phyloP scores from a whole-genome alignment of 1,140 invertebrate genomes.

The Orchestia grillus region DNA sequence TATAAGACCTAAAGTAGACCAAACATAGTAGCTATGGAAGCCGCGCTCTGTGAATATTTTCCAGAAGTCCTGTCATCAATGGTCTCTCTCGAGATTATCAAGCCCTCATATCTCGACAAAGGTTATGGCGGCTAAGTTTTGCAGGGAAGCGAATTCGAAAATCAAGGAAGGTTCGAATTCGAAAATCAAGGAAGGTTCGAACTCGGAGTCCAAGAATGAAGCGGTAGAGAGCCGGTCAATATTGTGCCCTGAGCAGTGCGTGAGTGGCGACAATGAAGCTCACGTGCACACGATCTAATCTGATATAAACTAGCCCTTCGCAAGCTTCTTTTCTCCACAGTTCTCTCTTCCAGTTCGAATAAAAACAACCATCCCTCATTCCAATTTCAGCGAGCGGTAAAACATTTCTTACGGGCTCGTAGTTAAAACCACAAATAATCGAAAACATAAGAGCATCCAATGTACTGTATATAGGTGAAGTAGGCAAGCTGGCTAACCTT shows the following conservation, averaged over 20 bases:
- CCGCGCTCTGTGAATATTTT: not conserved
- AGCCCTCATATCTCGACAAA: not conserved
- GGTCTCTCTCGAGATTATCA: not conserved
- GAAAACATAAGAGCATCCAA: not conserved
- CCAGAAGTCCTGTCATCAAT: not conserved
- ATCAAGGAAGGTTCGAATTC: not conserved
- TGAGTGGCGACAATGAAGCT: conserved; percentile 2
- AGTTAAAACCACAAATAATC: not conserved
- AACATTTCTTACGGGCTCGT: not conserved
- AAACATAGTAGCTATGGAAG: not conserved
- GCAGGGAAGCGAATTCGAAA: not conserved
- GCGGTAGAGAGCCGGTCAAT: not conserved
- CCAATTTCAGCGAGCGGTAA: not conserved
- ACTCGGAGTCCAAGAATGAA: conserved; percentile 9
- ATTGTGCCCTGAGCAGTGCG: conserved; percentile 36
- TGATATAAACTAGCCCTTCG: conserved; percentile 1
- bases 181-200: not conserved
- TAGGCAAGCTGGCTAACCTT: not conserved
- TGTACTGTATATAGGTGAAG: too few relatives aligned
- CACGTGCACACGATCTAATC: conserved; percentile 13
- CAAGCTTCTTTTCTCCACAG: conserved; percentile 14
- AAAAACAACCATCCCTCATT: not conserved
- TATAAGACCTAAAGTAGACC: not conserved
- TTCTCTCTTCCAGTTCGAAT: not conserved
- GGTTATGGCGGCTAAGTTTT: not conserved